phyloP scores from a whole-genome alignment of 2,797 vertebrate species.

The Gastrophryne carolinensis region DNA sequence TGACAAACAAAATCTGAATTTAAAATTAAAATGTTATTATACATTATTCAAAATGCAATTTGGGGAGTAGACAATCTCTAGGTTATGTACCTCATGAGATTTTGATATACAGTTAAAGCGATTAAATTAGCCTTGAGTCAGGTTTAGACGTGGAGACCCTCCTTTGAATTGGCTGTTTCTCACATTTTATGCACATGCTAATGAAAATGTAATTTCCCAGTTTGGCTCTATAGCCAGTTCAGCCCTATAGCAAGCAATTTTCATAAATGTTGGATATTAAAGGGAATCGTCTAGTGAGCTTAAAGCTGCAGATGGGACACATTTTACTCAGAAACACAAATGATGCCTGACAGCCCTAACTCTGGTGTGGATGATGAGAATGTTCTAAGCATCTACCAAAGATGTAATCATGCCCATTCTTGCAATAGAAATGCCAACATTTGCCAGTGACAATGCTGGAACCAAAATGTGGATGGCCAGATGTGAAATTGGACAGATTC shows the following conservation, averaged over 20 bases:
- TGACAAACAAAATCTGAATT: too few species aligned
- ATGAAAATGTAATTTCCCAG: not conserved
- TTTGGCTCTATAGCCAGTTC: not conserved
- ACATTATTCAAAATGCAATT: not conserved
- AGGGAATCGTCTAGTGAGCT: not conserved
- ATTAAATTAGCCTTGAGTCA: not conserved
- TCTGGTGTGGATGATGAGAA: not conserved
- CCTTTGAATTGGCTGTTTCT: not conserved
- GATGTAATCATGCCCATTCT: not conserved
- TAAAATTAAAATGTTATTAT: too few species aligned
- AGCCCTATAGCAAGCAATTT: conserved; percentile 6
- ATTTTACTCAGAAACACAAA: not conserved
- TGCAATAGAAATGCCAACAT: not conserved
- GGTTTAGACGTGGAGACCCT: not conserved
- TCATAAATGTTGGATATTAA: not conserved
- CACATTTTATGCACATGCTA: not conserved
- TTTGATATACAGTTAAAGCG: not conserved
- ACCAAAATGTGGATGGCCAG: not conserved
- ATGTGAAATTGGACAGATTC: not conserved
- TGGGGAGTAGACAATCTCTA: not conserved
- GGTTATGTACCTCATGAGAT: not conserved
- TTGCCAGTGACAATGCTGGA: not conserved
- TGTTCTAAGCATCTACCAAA: not conserved
- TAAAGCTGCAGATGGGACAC: not conserved
- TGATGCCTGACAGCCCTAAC: not conserved